A percentile compares a stretch with the other conserved stretches of the same genome.
Evolutionary conservation across 2,797 vertebrate species (phyloP).

Genomic region (Anguilla pacifica): DNA sequence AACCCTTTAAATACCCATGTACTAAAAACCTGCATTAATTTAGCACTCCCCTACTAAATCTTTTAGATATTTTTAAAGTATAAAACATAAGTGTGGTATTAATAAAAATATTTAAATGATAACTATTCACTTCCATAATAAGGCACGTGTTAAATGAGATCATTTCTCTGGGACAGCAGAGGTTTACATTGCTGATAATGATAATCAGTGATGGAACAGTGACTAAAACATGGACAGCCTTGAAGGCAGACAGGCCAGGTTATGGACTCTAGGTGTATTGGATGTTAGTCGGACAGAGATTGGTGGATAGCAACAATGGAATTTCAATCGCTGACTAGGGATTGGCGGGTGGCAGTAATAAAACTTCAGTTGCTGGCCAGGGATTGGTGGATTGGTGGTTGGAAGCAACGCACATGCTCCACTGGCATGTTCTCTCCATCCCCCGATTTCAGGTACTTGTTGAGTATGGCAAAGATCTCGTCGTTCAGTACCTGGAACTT

Average conservation of each 20-base stretch:
- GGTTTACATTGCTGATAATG: slow-evolving; percentile 30
- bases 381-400: slow-evolving; percentile 97
- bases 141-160: slow-evolving; percentile 70
- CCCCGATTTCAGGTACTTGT: slow-evolving; percentile 94
- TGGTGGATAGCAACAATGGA: slow-evolving; percentile 81
- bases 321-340: slow-evolving; percentile 63
- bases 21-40: slow-evolving; percentile 61
- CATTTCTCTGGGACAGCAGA: background rate
- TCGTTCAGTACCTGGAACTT: slow-evolving; percentile 96
- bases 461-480: slow-evolving; percentile 92
- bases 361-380: slow-evolving; percentile 87
- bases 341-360: slow-evolving; percentile 62
- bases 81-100: slow-evolving; percentile 68
- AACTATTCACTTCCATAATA: slow-evolving; percentile 64
- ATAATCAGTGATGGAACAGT: background rate
- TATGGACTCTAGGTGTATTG: background rate
- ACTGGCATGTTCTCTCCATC: slow-evolving; percentile 95
- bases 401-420: slow-evolving; percentile 96
- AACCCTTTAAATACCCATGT: slow-evolving; percentile 71
- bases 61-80: slow-evolving; percentile 52
- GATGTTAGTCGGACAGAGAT: slow-evolving; percentile 84
- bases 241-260: background rate
- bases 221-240: slow-evolving; percentile 3
- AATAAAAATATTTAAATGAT: slow-evolving; percentile 57
- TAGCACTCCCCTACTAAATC: slow-evolving; percentile 53